These are phyloP conservation scores for Lanius ludovicianus DNA, from an alignment of 2,113 vertebrate genomes.

Conservation along the genomic window DNA sequence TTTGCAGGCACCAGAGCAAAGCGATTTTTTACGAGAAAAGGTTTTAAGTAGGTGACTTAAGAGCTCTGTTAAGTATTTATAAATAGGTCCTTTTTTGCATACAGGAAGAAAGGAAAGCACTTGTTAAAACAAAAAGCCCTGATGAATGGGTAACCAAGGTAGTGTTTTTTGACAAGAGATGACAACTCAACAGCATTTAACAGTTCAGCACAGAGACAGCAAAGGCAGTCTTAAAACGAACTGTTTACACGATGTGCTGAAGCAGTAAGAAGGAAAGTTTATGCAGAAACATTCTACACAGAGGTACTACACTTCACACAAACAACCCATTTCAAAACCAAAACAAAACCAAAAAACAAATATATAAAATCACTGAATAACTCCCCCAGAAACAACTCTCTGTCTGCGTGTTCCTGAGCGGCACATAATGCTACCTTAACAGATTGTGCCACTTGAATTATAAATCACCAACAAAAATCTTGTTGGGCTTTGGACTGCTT, in stretches of 20 bases:
- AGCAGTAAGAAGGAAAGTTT: neutral
- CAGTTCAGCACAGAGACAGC: neutral
- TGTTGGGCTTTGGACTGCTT: neutral
- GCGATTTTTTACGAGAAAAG: conserved; percentile 37
- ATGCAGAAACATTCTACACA: neutral
- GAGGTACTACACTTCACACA: neutral
- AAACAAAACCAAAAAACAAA: neutral
- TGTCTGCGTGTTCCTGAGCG: neutral
- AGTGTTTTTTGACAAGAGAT: conserved; percentile 30
- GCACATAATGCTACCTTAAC: neutral
- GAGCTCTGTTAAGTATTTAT: conserved; percentile 36
- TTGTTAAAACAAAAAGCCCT: conserved; percentile 32
- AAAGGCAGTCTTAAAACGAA: neutral
- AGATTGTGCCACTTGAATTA: neutral
- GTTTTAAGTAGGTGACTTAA: conserved; percentile 43
- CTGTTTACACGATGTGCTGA: neutral
- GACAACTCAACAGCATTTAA: neutral
- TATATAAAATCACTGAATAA: neutral
- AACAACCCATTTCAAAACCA: neutral
- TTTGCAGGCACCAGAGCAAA: conserved; percentile 48
- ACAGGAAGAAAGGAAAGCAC: conserved; percentile 20
- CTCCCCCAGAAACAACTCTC: neutral
- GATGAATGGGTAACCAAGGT: conserved; percentile 4
- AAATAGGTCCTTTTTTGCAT: conserved; percentile 35
- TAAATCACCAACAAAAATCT: neutral